These are phyloP conservation scores for Melanophora roralis DNA, from an alignment of 2,888 invertebrate species.

Conservation along the genomic window DNA sequence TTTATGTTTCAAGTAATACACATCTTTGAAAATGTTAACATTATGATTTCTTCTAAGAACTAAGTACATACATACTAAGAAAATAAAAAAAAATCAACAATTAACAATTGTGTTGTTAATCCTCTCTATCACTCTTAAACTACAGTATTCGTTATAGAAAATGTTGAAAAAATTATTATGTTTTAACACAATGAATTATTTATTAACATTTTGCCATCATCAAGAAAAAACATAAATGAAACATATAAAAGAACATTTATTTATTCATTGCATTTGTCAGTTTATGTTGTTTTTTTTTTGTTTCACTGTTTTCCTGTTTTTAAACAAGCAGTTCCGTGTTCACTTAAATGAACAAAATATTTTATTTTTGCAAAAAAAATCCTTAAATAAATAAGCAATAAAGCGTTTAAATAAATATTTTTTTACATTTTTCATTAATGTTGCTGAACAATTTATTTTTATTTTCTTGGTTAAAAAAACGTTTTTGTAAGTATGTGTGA, in stretches of 20 bases:
- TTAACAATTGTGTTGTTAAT: no score
- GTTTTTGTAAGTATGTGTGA: not conserved
- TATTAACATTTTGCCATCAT: not conserved
- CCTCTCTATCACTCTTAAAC: not conserved
- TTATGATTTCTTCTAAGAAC: no score
- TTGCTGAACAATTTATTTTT: not conserved
- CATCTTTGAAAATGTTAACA: no score
- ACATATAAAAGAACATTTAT: not conserved
- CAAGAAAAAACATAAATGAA: not conserved
- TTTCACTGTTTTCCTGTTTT: not conserved
- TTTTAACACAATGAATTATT: not conserved
- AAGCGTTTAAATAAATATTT: slow-evolving; percentile 20
- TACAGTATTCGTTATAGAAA: not conserved
- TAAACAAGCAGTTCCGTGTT: not conserved
- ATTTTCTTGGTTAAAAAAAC: not conserved
- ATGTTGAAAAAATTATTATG: not conserved
- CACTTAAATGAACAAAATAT: not conserved
- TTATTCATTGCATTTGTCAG: slow-evolving; percentile 21
- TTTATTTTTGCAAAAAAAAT: not conserved
- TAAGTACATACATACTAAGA: no score
- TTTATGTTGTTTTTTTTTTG: not conserved
- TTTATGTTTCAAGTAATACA: no score
- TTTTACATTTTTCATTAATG: not conserved
- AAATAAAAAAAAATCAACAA: no score
- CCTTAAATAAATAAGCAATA: not conserved